Evolutionary conservation across 2,113 vertebrate genomes (phyloP).

Genomic region (Cottus gobio): DNA sequence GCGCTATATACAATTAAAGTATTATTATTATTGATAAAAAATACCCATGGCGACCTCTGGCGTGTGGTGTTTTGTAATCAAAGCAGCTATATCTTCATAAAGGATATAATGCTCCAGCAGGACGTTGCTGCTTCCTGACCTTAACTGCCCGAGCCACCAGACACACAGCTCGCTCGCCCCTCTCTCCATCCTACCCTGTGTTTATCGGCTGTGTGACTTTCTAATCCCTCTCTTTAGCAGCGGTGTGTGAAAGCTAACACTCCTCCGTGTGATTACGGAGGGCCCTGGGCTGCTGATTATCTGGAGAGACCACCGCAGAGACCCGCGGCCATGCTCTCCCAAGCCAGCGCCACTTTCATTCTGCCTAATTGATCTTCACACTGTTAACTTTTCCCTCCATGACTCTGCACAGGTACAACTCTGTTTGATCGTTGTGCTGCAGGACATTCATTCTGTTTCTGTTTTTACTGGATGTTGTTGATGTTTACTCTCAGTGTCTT

Average conservation of each 20-base stretch:
- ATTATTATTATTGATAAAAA: too few relatives aligned
- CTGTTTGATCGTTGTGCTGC: constrained; percentile 19
- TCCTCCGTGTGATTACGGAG: constrained; percentile 63
- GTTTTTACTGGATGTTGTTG: not conserved
- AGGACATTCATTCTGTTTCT: not conserved
- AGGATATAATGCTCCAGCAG: not conserved
- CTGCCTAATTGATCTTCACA: constrained; percentile 59
- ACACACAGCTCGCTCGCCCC: not conserved
- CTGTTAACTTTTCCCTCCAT: constrained; percentile 12
- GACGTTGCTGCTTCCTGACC: not conserved
- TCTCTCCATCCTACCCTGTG: constrained; percentile 20
- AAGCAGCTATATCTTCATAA: not conserved
- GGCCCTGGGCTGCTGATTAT: constrained; percentile 69
- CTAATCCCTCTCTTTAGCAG: constrained; percentile 66
- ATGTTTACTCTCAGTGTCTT: not conserved
- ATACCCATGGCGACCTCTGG: not conserved
- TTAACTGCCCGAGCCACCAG: not conserved
- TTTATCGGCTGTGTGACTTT: constrained; percentile 55
- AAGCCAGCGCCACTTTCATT: constrained; percentile 39
- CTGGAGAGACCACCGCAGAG: constrained; percentile 69
- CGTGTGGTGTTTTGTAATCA: too few relatives aligned
- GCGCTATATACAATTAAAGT: too few relatives aligned
- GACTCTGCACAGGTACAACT: constrained; percentile 40
- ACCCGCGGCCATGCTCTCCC: constrained; percentile 55
- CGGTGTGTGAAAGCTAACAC: constrained; percentile 61